Conservation (phyloP, 2,113 vertebrate genomes). For the Cryptomyrus ogoouensis region DNA sequence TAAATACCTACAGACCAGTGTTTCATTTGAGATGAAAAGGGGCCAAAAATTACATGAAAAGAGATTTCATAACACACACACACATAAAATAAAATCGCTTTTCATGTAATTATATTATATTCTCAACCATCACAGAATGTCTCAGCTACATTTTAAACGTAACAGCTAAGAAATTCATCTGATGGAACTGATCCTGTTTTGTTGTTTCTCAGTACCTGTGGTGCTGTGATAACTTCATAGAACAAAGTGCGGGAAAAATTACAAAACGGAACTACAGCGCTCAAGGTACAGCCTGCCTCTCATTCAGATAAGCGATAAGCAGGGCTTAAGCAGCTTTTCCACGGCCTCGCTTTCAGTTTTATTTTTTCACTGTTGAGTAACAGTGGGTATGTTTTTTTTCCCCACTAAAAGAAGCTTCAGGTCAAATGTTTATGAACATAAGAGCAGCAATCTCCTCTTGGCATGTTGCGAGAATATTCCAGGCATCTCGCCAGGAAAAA, state of each 20-base stretch:
- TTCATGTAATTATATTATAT: not conserved
- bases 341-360: not conserved
- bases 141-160: not conserved
- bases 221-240: not conserved
- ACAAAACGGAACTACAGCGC: not conserved
- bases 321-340: not conserved
- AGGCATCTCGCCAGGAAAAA: conserved; percentile 45
- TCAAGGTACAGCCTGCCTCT: not conserved
- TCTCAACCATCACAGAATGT: not conserved
- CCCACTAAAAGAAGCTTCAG: conserved; percentile 11
- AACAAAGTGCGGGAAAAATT: not conserved
- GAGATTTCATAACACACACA: not conserved
- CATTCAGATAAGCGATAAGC: not conserved
- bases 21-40: not conserved
- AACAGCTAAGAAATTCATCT: not conserved
- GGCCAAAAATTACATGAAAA: not conserved
- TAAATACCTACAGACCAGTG: not conserved
- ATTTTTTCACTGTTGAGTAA: not conserved
- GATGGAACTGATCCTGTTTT: not conserved
- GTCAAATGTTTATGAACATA: conserved; percentile 19
- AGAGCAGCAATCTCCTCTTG: conserved; percentile 10
- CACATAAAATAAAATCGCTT: not conserved
- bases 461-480: conserved; percentile 22
- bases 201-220: not conserved
- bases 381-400: not conserved